Conservation (phyloP, 2,888 invertebrate genomes). For the Homarus gammarus region DNA sequence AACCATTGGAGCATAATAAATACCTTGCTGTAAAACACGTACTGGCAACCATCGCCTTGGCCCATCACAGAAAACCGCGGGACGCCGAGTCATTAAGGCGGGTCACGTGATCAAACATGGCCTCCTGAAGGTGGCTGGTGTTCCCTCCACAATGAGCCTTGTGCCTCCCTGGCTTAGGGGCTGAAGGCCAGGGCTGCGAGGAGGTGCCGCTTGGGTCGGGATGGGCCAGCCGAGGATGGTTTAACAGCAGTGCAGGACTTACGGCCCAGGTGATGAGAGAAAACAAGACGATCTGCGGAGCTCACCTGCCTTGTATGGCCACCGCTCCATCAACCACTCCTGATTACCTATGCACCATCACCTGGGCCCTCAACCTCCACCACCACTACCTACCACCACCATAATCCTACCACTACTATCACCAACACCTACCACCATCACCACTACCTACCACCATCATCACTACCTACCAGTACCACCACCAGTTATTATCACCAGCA, state of each 20-base stretch:
- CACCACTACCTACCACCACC: neutral
- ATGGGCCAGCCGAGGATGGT: neutral
- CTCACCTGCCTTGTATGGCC: neutral
- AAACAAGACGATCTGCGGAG: conserved; percentile 23
- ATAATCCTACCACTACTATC: too few species aligned
- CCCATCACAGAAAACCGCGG: conserved; percentile 51
- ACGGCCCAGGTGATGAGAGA: conserved; percentile 45
- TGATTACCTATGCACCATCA: conserved; percentile 7
- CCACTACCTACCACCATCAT: neutral
- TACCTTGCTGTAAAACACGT: neutral
- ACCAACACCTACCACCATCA: too few species aligned
- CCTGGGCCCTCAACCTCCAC: conserved; percentile 5
- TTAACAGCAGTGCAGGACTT: conserved; percentile 52
- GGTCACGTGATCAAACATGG: conserved; percentile 49
- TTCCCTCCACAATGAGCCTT: conserved; percentile 8
- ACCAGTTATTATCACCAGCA: neutral
- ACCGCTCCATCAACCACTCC: neutral
- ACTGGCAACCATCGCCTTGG: conserved; percentile 1
- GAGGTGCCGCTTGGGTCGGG: conserved; percentile 26
- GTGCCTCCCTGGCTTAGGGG: neutral
- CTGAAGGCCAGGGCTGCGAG: neutral
- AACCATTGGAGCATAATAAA: neutral
- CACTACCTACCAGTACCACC: neutral
- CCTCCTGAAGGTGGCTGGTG: neutral
- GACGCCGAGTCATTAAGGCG: conserved; percentile 51